These are phyloP conservation scores for Edolisoma coerulescens DNA, from an alignment of 2,113 vertebrate genomes.

Conservation along the genomic window DNA sequence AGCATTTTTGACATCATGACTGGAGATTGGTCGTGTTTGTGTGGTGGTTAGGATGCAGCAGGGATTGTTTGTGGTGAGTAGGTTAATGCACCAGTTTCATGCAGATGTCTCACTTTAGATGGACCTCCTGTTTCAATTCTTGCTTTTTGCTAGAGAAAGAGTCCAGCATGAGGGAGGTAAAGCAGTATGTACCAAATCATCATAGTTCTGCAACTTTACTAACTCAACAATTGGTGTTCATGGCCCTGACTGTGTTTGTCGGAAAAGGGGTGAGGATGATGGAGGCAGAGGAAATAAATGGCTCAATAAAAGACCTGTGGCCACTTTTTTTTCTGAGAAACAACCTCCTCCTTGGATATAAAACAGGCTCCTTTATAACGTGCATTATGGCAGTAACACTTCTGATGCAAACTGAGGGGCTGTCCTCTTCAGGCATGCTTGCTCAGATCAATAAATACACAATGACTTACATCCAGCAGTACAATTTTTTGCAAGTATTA, in stretches of 20 bases:
- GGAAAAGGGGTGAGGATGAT: not conserved
- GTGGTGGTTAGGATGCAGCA: not conserved
- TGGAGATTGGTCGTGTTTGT: not conserved
- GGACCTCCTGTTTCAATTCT: not conserved
- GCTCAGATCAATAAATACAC: not conserved
- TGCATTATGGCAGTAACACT: not conserved
- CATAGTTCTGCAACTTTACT: not conserved
- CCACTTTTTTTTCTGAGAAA: not conserved
- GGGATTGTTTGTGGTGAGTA: not conserved
- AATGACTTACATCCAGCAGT: not conserved
- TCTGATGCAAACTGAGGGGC: not conserved
- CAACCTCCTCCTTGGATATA: not conserved
- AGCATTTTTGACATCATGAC: not conserved
- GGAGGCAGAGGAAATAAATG: not conserved
- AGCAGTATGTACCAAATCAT: not conserved
- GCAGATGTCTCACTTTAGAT: constrained; percentile 11
- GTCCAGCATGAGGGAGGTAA: not conserved
- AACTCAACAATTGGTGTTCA: not conserved
- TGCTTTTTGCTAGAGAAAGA: not conserved
- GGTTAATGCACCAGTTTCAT: not conserved
- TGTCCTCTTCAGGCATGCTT: not conserved
- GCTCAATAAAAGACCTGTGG: not conserved
- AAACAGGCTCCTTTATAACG: not conserved
- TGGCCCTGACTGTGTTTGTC: not conserved
- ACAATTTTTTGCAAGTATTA: not conserved